Conservation (phyloP, 2,888 invertebrate species). For the Sturmia bella region DNA sequence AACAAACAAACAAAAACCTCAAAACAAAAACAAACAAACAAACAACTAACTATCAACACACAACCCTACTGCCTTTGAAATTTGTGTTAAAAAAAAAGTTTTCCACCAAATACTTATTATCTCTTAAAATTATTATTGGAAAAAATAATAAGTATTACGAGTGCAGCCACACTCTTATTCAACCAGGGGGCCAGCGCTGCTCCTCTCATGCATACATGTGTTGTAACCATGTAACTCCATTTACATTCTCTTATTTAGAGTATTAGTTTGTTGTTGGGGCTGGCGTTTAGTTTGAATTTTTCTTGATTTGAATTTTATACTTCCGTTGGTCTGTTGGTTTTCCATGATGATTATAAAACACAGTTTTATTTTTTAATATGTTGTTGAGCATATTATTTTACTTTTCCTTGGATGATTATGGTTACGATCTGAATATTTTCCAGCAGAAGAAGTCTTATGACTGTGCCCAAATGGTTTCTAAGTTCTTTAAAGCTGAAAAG, state of each 20-base stretch:
- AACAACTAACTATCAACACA: conserved; percentile 1
- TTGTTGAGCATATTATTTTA: conserved; percentile 37
- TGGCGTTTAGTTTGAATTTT: conserved; percentile 28
- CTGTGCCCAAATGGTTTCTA: conserved; percentile 1
- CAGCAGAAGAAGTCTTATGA: background rate
- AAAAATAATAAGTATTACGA: conserved; percentile 37
- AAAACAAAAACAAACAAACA: background rate
- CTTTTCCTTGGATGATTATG: conserved; percentile 54
- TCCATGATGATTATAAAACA: conserved; percentile 56
- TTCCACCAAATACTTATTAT: conserved; percentile 49
- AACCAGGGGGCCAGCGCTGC: conserved; percentile 20
- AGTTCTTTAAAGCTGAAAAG: conserved; percentile 23
- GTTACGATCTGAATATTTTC: conserved; percentile 43
- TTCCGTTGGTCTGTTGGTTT: conserved; percentile 59
- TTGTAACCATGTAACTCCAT: conserved; percentile 34
- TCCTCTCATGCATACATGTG: conserved; percentile 59
- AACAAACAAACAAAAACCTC: background rate
- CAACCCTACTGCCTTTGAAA: conserved; percentile 18
- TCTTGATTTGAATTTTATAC: conserved; percentile 64
- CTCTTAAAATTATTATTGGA: conserved; percentile 41
- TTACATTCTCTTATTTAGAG: conserved; percentile 56
- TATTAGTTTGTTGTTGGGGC: conserved; percentile 20
- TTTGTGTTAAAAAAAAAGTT: conserved; percentile 25
- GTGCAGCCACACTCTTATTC: conserved; percentile 52
- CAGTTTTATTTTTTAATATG: conserved; percentile 12